Evolutionary conservation across 92 coral and sea anemone genomes (phyloP).

Genomic region (Palythoa caribaeorum): DNA sequence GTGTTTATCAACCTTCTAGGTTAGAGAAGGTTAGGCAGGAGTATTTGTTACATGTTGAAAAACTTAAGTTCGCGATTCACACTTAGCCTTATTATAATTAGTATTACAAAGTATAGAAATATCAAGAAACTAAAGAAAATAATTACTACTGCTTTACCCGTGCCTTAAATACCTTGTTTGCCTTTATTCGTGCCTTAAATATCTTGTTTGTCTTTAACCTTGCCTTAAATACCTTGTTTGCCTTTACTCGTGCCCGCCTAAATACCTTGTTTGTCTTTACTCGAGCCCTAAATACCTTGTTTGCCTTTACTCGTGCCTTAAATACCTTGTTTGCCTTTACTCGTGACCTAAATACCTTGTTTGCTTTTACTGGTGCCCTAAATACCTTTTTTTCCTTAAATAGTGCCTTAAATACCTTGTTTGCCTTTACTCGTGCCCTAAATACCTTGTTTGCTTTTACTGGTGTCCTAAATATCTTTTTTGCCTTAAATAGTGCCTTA

Average conservation of each 20-base stretch:
- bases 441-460: conserved; percentile 17
- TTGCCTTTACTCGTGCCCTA: background rate
- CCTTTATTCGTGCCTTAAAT: background rate
- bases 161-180: background rate
- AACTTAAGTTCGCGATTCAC: too few relatives aligned
- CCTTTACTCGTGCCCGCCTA: background rate
- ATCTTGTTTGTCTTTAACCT: background rate
- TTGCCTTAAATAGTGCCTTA: background rate
- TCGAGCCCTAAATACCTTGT: background rate
- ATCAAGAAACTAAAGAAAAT: too few relatives aligned
- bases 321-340: background rate
- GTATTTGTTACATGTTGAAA: too few relatives aligned
- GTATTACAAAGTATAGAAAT: too few relatives aligned
- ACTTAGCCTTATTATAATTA: too few relatives aligned
- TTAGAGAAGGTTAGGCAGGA: too few relatives aligned
- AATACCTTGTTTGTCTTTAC: conserved; percentile 9
- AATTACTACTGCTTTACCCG: background rate
- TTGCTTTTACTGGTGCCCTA: background rate
- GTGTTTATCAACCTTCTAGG: too few relatives aligned
- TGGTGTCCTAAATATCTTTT: background rate
- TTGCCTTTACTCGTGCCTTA: background rate
- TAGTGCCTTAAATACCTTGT: background rate
- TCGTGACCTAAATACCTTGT: background rate
- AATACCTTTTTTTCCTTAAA: background rate
- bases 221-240: background rate